Percentiles rank a stretch among this genome's conserved stretches.
Conservation (phyloP, 2,113 vertebrate species). For the Baryphthengus martii region DNA sequence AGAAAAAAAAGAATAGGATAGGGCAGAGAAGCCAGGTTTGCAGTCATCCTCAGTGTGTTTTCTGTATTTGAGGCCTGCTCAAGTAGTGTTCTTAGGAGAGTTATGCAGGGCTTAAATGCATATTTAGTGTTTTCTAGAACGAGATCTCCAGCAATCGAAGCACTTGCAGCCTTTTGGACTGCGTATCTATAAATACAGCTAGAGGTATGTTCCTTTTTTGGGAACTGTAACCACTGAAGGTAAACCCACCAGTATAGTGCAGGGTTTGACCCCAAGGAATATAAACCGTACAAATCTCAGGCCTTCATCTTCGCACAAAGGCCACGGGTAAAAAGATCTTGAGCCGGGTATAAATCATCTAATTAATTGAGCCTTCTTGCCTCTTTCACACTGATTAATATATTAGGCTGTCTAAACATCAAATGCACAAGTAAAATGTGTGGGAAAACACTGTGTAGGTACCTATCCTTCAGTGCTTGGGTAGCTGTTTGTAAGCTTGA, state of each 20-base stretch:
- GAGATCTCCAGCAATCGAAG: neutral
- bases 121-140: neutral
- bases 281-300: neutral
- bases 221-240: neutral
- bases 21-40: neutral
- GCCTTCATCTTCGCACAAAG: neutral
- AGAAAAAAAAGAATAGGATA: rapidly evolving
- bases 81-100: neutral
- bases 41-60: neutral
- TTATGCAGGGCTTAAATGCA: neutral
- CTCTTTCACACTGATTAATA: neutral
- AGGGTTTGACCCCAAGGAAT: neutral
- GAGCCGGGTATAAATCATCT: neutral
- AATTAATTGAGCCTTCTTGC: neutral
- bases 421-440: neutral
- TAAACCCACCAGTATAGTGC: neutral
- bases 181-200: neutral
- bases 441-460: slow-evolving; percentile 32
- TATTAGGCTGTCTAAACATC: neutral
- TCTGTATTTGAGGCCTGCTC: neutral
- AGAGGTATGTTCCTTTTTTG: neutral
- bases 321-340: neutral
- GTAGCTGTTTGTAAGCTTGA: slow-evolving; percentile 41
- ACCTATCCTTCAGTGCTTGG: neutral
- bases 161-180: neutral